Base-by-base conservation (phyloP, 2,888 invertebrate species). In the Drosophila paranaensis region DNA sequence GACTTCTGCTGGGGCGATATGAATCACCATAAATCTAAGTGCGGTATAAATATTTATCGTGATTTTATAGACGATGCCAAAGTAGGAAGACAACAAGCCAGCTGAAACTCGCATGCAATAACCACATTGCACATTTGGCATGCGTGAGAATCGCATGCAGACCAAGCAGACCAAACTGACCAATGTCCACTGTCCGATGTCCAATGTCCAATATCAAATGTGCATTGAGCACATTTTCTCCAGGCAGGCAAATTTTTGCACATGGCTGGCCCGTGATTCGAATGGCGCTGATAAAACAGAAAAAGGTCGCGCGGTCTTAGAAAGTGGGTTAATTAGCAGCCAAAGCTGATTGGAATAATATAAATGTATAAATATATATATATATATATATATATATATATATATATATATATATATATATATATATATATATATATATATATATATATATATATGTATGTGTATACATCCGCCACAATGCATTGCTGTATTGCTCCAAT, bases 31-130 rank as follows among this genome's bases (percentile, higher is more conserved):
- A 84, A 84, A 84, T 84, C 86, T 69, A 76, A 84, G 81, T 78
- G 88, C 74, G 62, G 88, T 80, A 88, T 84, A 84, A 84, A 84
- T 84, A 86, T 84, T 84, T 84, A 84, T 84, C 84, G 84, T 83
- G 71, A 82, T 86, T 84, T 84, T 84, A 84, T 82, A 88, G 67
- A 25, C 79, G 60, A 57, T 14, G 60, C 51, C 40, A 56, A 30
- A 53, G 45, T 16, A 67, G 54, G 57, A 61, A 64, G 50, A 37
- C 40, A 50, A 20, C 50, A 62, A 45, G 25, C 69, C 72, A 54
- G 45, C 66, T 62, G 64, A 69, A 69, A 60, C 67, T 70, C 55
- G 79, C 77, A 74, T 65, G 77, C 72, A 45, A 27, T 42, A 58
- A 39, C 54, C 51, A 16, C 35, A 53, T 40, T 33, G 48, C 48